These are phyloP conservation scores for Aradophagus sp. DNA, from an alignment of 1,140 invertebrate species.

Conservation along the genomic window DNA sequence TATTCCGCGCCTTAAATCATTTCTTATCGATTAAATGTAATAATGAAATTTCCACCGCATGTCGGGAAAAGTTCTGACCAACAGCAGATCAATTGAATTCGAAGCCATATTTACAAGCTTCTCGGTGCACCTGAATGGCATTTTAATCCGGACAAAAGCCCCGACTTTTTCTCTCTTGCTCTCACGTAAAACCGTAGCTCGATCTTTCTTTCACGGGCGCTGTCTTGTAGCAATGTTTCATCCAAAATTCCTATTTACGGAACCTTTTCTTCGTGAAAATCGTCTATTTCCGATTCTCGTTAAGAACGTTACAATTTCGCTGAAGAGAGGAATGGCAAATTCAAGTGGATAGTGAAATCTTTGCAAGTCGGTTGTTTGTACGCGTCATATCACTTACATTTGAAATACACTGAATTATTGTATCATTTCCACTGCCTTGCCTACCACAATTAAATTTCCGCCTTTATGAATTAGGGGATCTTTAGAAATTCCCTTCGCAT, in stretches of 20 bases:
- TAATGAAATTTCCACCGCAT: slow-evolving; percentile 33
- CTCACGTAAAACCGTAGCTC: too few species aligned
- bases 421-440: too few species aligned
- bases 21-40: slow-evolving; percentile 44
- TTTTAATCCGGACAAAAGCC: slow-evolving; percentile 63
- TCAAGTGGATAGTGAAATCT: too few species aligned
- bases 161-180: slow-evolving; percentile 15
- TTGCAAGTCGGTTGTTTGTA: too few species aligned
- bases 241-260: slow-evolving; percentile 55
- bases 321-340: too few species aligned
- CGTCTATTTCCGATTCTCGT: slow-evolving; percentile 38
- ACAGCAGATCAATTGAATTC: slow-evolving; percentile 26
- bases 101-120: slow-evolving; percentile 58
- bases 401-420: too few species aligned
- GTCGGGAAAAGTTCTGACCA: slow-evolving; percentile 1
- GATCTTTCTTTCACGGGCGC: too few species aligned
- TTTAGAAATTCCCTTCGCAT: too few species aligned
- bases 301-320: slow-evolving; percentile 24
- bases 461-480: too few species aligned
- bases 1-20: slow-evolving; percentile 42
- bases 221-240: too few species aligned
- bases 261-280: slow-evolving; percentile 58
- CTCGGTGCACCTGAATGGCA: slow-evolving; percentile 51
- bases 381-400: too few species aligned
- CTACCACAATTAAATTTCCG: too few species aligned